These are phyloP conservation scores for Trichacis sp. DNA, from an alignment of 2,888 invertebrate genomes.

Conservation along the genomic window DNA sequence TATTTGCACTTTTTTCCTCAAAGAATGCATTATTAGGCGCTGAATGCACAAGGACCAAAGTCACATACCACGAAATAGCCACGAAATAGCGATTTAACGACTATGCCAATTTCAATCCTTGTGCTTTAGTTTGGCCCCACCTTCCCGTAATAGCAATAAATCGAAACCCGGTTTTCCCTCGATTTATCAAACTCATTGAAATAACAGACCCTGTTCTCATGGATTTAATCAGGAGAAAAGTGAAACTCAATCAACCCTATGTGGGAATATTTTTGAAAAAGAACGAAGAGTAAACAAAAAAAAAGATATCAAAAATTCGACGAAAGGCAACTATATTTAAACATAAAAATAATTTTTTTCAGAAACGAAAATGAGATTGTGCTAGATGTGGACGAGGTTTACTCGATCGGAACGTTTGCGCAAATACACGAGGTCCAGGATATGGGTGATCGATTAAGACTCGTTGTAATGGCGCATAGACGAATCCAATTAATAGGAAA, in stretches of 20 bases:
- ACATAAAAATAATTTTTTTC: slow-evolving; percentile 22
- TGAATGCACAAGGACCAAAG: too few relatives aligned
- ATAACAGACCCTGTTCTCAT: slow-evolving; percentile 90
- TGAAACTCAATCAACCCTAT: slow-evolving; percentile 96
- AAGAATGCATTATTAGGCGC: too few relatives aligned
- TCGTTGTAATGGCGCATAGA: slow-evolving; percentile 96
- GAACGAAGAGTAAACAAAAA: slow-evolving; percentile 78
- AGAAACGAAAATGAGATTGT: slow-evolving; percentile 89
- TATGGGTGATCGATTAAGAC: slow-evolving; percentile 86
- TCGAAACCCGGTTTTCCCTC: slow-evolving; percentile 96
- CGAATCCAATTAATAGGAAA: slow-evolving; percentile 86
- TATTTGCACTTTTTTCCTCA: too few relatives aligned
- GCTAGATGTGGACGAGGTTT: slow-evolving; percentile 85
- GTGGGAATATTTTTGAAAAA: slow-evolving; percentile 96
- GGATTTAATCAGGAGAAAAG: slow-evolving; percentile 91
- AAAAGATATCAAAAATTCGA: background rate
- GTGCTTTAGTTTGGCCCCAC: slow-evolving; percentile 94
- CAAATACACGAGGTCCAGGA: slow-evolving; percentile 99
- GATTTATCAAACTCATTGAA: slow-evolving; percentile 97
- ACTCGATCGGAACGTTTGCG: slow-evolving; percentile 94
- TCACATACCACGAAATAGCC: too few relatives aligned
- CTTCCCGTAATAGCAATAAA: slow-evolving; percentile 95
- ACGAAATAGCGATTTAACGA: too few relatives aligned
- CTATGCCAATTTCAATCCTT: too few relatives aligned
- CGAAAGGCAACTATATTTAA: background rate